Conservation (phyloP, 2,888 invertebrate species). For the Hirtodrosophila confusa region DNA sequence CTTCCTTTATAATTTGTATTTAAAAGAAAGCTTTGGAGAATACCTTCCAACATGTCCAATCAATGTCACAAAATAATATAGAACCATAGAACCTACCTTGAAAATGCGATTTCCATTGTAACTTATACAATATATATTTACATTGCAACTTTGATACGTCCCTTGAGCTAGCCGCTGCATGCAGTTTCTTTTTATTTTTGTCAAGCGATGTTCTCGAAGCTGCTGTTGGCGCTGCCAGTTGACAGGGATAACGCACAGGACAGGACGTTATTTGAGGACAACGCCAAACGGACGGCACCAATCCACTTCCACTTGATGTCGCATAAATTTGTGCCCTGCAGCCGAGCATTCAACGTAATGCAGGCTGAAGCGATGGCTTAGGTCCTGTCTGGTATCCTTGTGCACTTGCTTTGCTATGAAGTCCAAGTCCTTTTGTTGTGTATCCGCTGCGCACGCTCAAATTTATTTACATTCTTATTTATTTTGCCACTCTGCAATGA, state of each 20-base stretch:
- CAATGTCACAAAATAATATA: no score
- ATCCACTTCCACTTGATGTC: constrained; percentile 60
- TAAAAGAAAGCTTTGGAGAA: no score
- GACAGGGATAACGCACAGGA: constrained; percentile 36
- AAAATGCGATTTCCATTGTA: no score
- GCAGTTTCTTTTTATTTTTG: constrained; percentile 22
- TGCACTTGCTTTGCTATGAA: constrained; percentile 9
- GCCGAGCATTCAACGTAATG: constrained; percentile 42
- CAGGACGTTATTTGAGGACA: constrained; percentile 9
- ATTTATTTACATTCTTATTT: constrained; percentile 74
- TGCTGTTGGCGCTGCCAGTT: constrained; percentile 30
- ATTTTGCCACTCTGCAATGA: constrained; percentile 73
- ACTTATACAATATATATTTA: background rate
- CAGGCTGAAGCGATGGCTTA: constrained; percentile 53
- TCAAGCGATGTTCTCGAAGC: constrained; percentile 14
- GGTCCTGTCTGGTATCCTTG: constrained; percentile 54
- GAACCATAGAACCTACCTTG: no score
- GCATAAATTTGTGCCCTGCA: constrained; percentile 63
- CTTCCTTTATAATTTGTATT: no score
- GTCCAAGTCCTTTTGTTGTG: constrained; percentile 4
- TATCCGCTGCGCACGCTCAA: constrained; percentile 42
- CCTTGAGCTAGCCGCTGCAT: constrained; percentile 24
- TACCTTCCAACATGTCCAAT: no score
- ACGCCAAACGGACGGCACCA: constrained; percentile 33
- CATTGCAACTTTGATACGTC: constrained; percentile 18